Conservation (phyloP, 2,888 invertebrate genomes). For the Drosophila robusta region DNA sequence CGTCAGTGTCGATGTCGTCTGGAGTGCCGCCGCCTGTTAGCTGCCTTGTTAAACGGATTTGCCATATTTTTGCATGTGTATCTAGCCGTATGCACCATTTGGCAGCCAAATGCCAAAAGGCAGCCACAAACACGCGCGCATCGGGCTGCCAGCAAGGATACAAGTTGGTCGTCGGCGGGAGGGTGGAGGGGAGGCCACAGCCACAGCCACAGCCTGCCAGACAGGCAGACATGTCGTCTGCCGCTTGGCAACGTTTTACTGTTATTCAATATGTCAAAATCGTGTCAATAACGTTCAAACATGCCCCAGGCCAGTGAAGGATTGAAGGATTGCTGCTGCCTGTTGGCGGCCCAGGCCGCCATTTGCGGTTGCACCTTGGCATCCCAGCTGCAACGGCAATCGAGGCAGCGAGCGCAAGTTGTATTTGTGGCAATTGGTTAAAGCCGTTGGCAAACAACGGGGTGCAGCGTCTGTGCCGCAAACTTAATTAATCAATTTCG, state of each 20-base stretch:
- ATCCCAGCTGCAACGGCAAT: conserved; percentile 29
- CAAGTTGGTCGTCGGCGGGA: conserved; percentile 21
- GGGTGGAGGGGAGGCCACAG: too few species aligned
- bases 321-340: conserved; percentile 23
- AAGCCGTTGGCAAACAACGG: conserved; percentile 45
- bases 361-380: conserved; percentile 67
- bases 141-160: conserved; percentile 47
- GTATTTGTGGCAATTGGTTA: conserved; percentile 32
- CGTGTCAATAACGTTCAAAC: conserved; percentile 79
- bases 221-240: conserved; percentile 55
- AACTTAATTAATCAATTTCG: conserved; percentile 82
- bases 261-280: conserved; percentile 82
- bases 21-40: conserved; percentile 56
- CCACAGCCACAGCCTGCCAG: conserved; percentile 21
- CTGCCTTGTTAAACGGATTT: conserved; percentile 78
- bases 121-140: conserved; percentile 74
- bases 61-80: conserved; percentile 70
- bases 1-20: conserved; percentile 34
- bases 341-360: conserved; percentile 40
- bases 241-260: conserved; percentile 68
- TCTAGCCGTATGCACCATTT: conserved; percentile 77
- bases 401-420: background rate
- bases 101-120: conserved; percentile 80
- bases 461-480: conserved; percentile 31
- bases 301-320: conserved; percentile 32